Percentiles rank a stretch among this genome's conserved stretches.
These are phyloP conservation scores for Vannuccia rotundouncinata DNA, from an alignment of 2,888 invertebrate species.

Conservation along the genomic window DNA sequence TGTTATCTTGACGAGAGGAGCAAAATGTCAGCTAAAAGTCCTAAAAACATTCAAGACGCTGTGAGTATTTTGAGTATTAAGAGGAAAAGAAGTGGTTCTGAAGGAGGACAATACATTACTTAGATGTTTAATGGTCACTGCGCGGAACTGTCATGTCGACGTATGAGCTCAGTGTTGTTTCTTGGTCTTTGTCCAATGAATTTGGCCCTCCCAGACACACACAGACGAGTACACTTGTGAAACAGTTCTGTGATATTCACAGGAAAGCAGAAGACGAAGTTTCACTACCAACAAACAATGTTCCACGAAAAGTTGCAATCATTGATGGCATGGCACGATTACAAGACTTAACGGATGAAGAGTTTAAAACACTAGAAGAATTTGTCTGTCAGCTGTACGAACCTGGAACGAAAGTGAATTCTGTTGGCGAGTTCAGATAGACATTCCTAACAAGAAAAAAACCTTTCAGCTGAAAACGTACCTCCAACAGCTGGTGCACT, in stretches of 20 bases:
- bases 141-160: not conserved
- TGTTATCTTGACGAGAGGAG: not conserved
- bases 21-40: not conserved
- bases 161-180: too few species aligned
- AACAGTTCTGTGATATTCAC: too few species aligned
- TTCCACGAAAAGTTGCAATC: not conserved
- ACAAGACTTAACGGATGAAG: conserved; percentile 14
- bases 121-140: not conserved
- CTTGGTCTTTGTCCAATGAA: too few species aligned
- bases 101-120: not conserved
- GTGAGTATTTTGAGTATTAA: not conserved
- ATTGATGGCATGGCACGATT: not conserved
- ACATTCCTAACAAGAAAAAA: conserved; percentile 24
- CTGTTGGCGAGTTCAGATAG: conserved; percentile 11
- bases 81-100: conserved; percentile 14
- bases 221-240: too few species aligned
- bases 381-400: conserved; percentile 16
- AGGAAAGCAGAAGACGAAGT: not conserved
- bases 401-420: conserved; percentile 12
- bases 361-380: conserved; percentile 23
- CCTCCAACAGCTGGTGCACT: conserved; percentile 15
- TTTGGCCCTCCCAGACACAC: too few species aligned
- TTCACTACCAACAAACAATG: not conserved
- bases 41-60: conserved; percentile 25
- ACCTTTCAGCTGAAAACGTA: conserved; percentile 1